A percentile compares a stretch with the other conserved stretches of the same genome.
phyloP scores from a whole-genome alignment of 2,888 invertebrate species.

The Apotomis turbidana region DNA sequence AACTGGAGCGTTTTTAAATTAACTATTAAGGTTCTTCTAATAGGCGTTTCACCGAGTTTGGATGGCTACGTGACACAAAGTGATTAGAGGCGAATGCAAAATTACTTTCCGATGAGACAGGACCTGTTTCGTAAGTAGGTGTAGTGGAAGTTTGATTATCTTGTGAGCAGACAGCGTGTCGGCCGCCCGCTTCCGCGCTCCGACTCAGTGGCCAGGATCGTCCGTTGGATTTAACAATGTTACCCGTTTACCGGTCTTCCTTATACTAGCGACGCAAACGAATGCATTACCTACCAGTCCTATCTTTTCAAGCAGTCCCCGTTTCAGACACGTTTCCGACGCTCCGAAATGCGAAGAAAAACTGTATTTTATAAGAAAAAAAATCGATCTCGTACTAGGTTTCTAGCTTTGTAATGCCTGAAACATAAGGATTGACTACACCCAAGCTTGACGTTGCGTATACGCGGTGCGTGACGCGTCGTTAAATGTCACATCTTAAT shows the following conservation, averaged over 20 bases:
- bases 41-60: slow-evolving; percentile 17
- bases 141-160: slow-evolving; percentile 44
- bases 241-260: slow-evolving; percentile 53
- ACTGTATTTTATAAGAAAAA: no score
- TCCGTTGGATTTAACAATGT: slow-evolving; percentile 61
- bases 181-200: slow-evolving; percentile 59
- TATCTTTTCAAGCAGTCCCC: no score
- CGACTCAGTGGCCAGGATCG: slow-evolving; percentile 63
- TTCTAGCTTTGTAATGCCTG: no score
- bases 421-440: no score
- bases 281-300: slow-evolving; percentile 28
- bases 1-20: slow-evolving; percentile 47
- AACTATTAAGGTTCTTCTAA: slow-evolving; percentile 4
- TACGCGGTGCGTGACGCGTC: no score
- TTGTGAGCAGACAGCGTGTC: slow-evolving; percentile 60
- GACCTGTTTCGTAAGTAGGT: slow-evolving; percentile 4
- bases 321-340: background rate
- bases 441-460: no score
- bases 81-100: slow-evolving; percentile 12
- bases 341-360: background rate
- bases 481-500: no score
- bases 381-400: no score
- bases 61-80: slow-evolving; percentile 10
- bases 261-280: slow-evolving; percentile 26
- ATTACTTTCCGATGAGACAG: slow-evolving; percentile 21